A percentile compares a stretch with the other conserved stretches of the same genome.
Conservation (phyloP, 2,797 vertebrate genomes). For the Australoheros facetus region DNA sequence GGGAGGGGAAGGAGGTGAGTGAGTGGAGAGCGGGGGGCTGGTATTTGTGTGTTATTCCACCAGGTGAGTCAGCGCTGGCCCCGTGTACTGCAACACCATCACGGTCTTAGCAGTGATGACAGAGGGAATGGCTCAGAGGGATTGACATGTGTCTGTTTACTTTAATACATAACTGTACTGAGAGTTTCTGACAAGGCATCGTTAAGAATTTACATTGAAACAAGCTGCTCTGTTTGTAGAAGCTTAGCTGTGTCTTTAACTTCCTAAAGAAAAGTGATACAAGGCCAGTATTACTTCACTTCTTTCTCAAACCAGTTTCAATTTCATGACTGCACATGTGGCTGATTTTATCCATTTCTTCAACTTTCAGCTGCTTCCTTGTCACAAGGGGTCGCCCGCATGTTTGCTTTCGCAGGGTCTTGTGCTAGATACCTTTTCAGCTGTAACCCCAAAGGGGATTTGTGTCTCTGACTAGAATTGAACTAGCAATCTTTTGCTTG, state of each 20-base stretch:
- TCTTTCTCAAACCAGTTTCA: not conserved
- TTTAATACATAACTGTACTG: not conserved
- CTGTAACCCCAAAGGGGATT: not conserved
- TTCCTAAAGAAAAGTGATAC: not conserved
- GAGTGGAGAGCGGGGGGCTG: slow-evolving; percentile 64
- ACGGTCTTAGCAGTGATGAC: slow-evolving; percentile 47
- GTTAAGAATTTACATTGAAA: not conserved
- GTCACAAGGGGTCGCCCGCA: no score
- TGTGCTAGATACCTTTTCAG: no score
- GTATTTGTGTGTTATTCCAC: slow-evolving; percentile 52
- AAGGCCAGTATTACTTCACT: not conserved
- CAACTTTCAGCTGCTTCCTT: not conserved
- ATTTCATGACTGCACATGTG: not conserved
- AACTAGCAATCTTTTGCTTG: no score
- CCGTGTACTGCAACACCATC: slow-evolving; percentile 52
- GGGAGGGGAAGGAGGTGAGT: slow-evolving; percentile 73
- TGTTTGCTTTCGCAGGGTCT: no score
- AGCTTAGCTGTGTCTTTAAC: not conserved
- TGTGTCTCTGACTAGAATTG: not conserved
- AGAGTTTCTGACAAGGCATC: not conserved
- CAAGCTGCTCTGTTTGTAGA: not conserved
- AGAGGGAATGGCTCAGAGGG: slow-evolving; percentile 48
- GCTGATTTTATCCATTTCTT: not conserved
- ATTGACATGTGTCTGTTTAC: slow-evolving; percentile 25
- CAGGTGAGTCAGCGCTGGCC: slow-evolving; percentile 73